phyloP scores from a whole-genome alignment of 2,113 vertebrate species.

The Cynoglossus semilaevis region DNA sequence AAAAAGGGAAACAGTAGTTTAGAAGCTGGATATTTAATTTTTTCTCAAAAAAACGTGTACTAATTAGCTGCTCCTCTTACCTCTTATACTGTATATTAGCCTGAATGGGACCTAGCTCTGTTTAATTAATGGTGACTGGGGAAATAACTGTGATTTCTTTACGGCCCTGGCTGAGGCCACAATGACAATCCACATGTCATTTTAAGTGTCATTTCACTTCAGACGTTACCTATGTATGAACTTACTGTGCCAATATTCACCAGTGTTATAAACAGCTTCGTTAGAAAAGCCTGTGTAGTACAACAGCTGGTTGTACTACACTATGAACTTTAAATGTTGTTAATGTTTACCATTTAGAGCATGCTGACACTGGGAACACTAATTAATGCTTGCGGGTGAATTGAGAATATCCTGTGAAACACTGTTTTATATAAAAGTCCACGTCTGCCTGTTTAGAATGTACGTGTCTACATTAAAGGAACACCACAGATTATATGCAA shows the following conservation, averaged over 20 bases:
- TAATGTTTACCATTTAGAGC: conserved; percentile 60
- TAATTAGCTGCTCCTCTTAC: conserved; percentile 7
- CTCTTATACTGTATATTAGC: conserved; percentile 15
- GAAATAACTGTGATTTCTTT: conserved; percentile 20
- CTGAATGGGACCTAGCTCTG: conserved; percentile 17
- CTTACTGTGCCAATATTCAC: conserved; percentile 40
- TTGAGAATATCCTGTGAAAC: conserved; percentile 3
- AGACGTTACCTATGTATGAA: conserved; percentile 26
- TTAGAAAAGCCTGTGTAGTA: conserved; percentile 21
- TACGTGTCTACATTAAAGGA: conserved; percentile 2
- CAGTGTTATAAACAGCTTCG: conserved; percentile 12
- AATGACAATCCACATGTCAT: conserved; percentile 37
- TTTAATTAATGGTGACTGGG: background rate
- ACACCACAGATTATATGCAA: conserved; percentile 30
- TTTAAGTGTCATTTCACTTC: conserved; percentile 33
- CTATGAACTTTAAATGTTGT: conserved; percentile 56
- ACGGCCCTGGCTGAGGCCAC: conserved; percentile 29
- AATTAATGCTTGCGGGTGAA: conserved; percentile 48
- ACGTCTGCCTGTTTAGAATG: conserved; percentile 1
- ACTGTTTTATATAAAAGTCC: background rate
- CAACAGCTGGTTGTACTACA: conserved; percentile 30
- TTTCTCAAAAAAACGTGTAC: conserved; percentile 16
- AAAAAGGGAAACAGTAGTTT: conserved; percentile 12
- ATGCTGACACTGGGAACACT: conserved; percentile 51
- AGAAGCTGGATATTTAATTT: conserved; percentile 13